A percentile compares a stretch with the other conserved stretches of the same genome.
Evolutionary conservation across 2,797 vertebrate species (phyloP).

Genomic region (Phoeniculus purpureus): DNA sequence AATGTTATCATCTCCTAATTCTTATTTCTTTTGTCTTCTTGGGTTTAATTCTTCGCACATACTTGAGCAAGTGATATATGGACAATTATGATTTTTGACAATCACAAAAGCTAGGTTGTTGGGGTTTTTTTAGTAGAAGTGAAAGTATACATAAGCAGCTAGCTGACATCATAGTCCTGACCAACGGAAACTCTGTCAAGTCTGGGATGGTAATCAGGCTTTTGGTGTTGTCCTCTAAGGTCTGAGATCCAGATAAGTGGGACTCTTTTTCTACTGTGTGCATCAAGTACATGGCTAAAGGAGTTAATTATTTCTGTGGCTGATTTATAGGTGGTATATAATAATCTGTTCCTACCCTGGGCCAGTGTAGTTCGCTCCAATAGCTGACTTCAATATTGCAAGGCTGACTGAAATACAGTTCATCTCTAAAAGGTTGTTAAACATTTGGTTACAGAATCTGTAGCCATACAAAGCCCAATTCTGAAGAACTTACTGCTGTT

Average conservation of each 20-base stretch:
- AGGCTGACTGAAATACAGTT: not conserved
- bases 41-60: rapidly evolving
- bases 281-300: not conserved
- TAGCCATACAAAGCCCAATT: rapidly evolving
- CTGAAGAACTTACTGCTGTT: not conserved
- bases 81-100: not conserved
- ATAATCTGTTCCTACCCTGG: not conserved
- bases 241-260: not conserved
- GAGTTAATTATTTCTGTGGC: constrained; percentile 37
- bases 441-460: not conserved
- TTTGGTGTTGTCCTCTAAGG: not conserved
- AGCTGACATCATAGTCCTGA: not conserved
- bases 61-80: not conserved
- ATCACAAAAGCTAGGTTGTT: not conserved
- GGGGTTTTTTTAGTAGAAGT: not conserved
- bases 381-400: not conserved
- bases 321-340: not conserved
- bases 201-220: not conserved
- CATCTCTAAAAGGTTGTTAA: not conserved
- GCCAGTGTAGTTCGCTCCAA: not conserved
- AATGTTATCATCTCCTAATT: not conserved
- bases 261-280: not conserved
- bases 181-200: not conserved
- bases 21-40: rapidly evolving
- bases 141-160: not conserved